Evolutionary conservation across 2,797 vertebrate genomes (phyloP).

Genomic region (Parauchenoglanis punctatus): DNA sequence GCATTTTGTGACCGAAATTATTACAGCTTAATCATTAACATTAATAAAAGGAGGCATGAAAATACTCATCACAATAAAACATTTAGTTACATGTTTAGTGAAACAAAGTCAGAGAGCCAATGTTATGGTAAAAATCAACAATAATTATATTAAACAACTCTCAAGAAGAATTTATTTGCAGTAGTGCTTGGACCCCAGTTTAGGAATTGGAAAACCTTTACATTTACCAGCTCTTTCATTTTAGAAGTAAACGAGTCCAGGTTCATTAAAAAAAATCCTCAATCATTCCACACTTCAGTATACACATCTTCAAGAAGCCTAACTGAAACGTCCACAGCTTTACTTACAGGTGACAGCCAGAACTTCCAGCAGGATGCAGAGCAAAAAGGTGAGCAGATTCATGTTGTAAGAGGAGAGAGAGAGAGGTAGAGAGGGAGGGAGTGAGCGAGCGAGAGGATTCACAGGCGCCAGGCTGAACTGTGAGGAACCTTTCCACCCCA

Average conservation of each 20-base stretch:
- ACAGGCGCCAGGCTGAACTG: constrained; percentile 48
- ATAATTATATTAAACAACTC: neutral
- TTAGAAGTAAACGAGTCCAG: neutral
- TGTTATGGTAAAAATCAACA: neutral
- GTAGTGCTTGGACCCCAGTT: neutral
- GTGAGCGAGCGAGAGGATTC: constrained; percentile 12
- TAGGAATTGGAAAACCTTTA: neutral
- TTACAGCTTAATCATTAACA: neutral
- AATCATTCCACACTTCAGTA: neutral
- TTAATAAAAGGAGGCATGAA: neutral
- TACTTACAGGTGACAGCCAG: constrained; percentile 74
- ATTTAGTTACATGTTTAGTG: neutral
- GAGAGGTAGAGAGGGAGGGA: constrained; percentile 24
- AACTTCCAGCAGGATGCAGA: constrained; percentile 66
- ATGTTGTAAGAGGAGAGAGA: constrained; percentile 62
- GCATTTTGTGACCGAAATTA: neutral
- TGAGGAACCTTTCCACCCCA: constrained; percentile 59
- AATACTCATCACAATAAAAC: neutral
- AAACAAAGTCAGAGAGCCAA: neutral
- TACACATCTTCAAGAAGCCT: neutral
- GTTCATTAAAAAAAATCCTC: neutral
- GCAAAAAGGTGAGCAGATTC: constrained; percentile 64
- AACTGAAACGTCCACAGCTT: constrained; percentile 50
- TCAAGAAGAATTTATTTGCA: neutral
- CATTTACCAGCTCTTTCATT: neutral